Evolutionary conservation across 2,888 invertebrate species (phyloP), one percentile per base, ranked within the genome.

Genomic region (Gymnoscelis rufifasciata): DNA sequence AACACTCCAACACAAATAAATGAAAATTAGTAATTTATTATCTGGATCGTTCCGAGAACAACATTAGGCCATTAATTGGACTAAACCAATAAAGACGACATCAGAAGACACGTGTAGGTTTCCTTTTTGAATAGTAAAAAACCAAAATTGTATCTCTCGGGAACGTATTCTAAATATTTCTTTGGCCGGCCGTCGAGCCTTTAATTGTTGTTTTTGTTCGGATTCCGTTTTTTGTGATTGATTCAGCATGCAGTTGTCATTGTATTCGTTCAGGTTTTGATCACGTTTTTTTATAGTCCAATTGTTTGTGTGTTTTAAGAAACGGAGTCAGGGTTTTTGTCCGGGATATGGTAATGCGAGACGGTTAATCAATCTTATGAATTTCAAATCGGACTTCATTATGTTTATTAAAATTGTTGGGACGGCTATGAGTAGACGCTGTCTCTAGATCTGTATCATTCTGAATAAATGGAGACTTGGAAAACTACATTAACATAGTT

Each of bases 131-230:
- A 63, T 66, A 60, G 60, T 68, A 67, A 67, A 71, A 69, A 67
- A 68, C n/a, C 64, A 64, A 51, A 63, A 60, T 58, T 57, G 62
- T 60, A 53, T 31, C 60, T 62, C 52, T 61, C 58, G 57, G 59
- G 49, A 57, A 63, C 77, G 78, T 78, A 87, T 87, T 83, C 77
- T 80, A 83, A 87, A 84, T 82, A 86, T 88, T 84, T 82, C 83
- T 81, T 78, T 75, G 72, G 76, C 56, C 72, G 65, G 70, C 73
- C 77, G 48, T 63, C 56, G 65, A 60, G 70, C 73, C 68, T 83
- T 87, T 88, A 88, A 88, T 88, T 88, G 86, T 87, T 79, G 86
- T 87, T 87, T 87, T 88, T 88, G 78, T 83, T 73, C 79, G 83
- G 72, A 84, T 86, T 83, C 84, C 78, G 74, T 84, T 87, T 87